Evolutionary conservation across 2,113 vertebrate genomes (phyloP).

Genomic region (Chaetodon auriga): DNA sequence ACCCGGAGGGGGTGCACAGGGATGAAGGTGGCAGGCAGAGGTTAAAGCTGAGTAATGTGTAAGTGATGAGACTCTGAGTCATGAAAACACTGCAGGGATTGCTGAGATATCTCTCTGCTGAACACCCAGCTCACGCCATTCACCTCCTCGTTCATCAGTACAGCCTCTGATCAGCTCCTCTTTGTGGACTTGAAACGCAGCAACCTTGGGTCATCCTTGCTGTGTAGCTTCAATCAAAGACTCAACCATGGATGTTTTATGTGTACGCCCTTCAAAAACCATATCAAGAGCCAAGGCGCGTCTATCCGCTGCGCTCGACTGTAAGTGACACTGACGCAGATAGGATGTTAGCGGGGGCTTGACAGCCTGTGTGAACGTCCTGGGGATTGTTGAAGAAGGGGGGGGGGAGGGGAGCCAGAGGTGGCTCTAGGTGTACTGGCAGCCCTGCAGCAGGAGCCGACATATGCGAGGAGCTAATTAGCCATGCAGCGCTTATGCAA

Average conservation of each 20-base stretch:
- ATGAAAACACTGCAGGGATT: slow-evolving; percentile 47
- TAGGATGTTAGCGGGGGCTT: slow-evolving; percentile 36
- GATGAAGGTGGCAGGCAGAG: slow-evolving; percentile 23
- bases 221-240: slow-evolving; percentile 14
- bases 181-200: slow-evolving; percentile 15
- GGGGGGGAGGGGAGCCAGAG: not conserved
- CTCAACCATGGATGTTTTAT: slow-evolving; percentile 11
- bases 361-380: slow-evolving; percentile 37
- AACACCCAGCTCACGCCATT: slow-evolving; percentile 31
- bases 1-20: slow-evolving; percentile 8
- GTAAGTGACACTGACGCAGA: slow-evolving; percentile 33
- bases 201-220: slow-evolving; percentile 52
- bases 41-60: slow-evolving; percentile 67
- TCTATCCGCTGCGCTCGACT: not conserved
- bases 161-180: slow-evolving; percentile 35
- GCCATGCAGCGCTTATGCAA: slow-evolving; percentile 35
- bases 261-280: slow-evolving; percentile 6
- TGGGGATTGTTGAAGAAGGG: slow-evolving; percentile 15
- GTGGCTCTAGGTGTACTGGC: slow-evolving; percentile 21
- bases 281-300: not conserved
- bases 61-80: slow-evolving; percentile 58
- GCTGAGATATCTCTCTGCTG: slow-evolving; percentile 29
- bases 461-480: slow-evolving; percentile 60
- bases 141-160: slow-evolving; percentile 37
- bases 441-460: slow-evolving; percentile 30